Evolutionary conservation across 2,888 invertebrate genomes (phyloP).

Genomic region (Adela reaumurella): DNA sequence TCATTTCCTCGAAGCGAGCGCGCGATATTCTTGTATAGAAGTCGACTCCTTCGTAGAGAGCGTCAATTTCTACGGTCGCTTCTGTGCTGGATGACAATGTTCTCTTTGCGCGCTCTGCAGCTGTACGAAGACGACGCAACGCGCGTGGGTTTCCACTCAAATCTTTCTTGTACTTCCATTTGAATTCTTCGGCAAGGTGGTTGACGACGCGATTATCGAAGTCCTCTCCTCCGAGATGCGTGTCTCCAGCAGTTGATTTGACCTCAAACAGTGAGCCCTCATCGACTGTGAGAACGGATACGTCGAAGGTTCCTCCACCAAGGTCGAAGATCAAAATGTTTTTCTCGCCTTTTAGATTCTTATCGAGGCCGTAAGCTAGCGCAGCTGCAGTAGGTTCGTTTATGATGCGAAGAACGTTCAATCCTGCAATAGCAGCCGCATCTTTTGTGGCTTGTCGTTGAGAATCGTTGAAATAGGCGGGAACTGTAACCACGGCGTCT

Average conservation of each 20-base stretch:
- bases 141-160: slow-evolving; percentile 63
- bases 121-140: slow-evolving; percentile 68
- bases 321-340: too few species aligned
- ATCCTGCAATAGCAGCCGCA: slow-evolving; percentile 67
- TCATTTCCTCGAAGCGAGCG: slow-evolving; percentile 64
- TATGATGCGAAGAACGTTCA: too few species aligned
- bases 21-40: slow-evolving; percentile 56
- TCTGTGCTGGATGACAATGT: slow-evolving; percentile 64
- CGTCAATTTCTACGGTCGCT: slow-evolving; percentile 61
- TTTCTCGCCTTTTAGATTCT: slow-evolving; percentile 60
- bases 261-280: too few species aligned
- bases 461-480: too few species aligned
- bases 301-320: too few species aligned
- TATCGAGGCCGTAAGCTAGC: slow-evolving; percentile 73
- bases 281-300: too few species aligned
- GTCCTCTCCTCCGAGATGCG: too few species aligned
- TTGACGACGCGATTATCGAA: slow-evolving; percentile 20
- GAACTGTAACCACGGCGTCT: too few species aligned
- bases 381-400: slow-evolving; percentile 79
- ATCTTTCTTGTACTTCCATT: slow-evolving; percentile 60
- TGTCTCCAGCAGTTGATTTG: too few species aligned
- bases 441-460: too few species aligned
- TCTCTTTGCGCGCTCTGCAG: too few species aligned
- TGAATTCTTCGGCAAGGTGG: slow-evolving; percentile 66
- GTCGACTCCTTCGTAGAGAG: slow-evolving; percentile 60